Base-by-base conservation (phyloP, 2,888 invertebrate genomes). In the Drosophila mulleri region DNA sequence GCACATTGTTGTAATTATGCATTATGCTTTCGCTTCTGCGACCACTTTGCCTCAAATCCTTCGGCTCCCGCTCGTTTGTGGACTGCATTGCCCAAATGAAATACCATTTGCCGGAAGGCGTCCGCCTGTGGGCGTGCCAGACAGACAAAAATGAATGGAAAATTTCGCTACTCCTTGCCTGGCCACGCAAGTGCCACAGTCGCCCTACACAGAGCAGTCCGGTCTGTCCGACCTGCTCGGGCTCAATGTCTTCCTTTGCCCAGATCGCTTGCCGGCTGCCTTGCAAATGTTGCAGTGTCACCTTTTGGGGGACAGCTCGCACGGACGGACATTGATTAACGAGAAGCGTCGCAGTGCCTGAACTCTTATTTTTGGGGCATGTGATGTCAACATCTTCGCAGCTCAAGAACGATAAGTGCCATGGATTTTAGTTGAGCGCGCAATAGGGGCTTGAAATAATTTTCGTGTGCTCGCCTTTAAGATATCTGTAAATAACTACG, bases 1-100 rank as follows among this genome's bases (percentile, higher is more conserved):
- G 45, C 42, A 70, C 63, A 83, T 85, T 88, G 81, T 88, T 86
- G 75, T 85, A 85, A 85, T 88, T 85, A 83, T 85, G 83, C 85
- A 85, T 85, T 85, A 85, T 88, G 83, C 73, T 72, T 70, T 75
- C 58, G 65, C 67, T 66, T 62, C 65, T 60, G 67, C 61, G 47
- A 63, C 56, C 64, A 75, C 53, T 76, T 65, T 52, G 50, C 52
- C 66, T 73, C 45, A 53, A 72, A 73, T 76, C 48, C 69, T 63
- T 68, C 60, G 59, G 44, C 35, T 42, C 44, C 53, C 41, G 41
- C 61, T 60, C 77, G 73, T 69, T 73, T 73, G 68, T 48, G 65
- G 62, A 77, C 59, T 64, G 70, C 75, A 74, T 64, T 73, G 64
- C 61, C 67, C 23, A 78, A 76, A 78, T 67, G 63, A 48, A 78